Conservation (phyloP, 2,797 vertebrate genomes). For the Pangasius mekongensis region DNA sequence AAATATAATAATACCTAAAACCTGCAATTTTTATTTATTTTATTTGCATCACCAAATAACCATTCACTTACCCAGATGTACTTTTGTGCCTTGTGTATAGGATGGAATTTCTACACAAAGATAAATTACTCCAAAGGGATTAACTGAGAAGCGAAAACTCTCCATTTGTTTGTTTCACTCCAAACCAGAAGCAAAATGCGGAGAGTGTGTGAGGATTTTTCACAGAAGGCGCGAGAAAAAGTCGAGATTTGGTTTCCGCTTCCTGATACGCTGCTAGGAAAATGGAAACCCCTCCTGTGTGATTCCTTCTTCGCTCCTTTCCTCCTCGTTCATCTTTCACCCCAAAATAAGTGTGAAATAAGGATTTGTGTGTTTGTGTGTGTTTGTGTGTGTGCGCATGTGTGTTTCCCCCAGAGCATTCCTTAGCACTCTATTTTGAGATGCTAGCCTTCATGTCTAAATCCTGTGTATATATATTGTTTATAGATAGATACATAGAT, state of each 20-base stretch:
- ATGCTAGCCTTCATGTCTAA: not conserved
- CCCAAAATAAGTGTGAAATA: constrained; percentile 52
- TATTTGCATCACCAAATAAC: not conserved
- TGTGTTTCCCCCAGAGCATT: constrained; percentile 3
- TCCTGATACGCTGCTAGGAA: constrained; percentile 31
- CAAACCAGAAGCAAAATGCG: not conserved
- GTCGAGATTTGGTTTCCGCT: constrained; percentile 34
- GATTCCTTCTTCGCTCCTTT: constrained; percentile 4
- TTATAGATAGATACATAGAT: not conserved
- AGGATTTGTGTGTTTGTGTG: constrained; percentile 34
- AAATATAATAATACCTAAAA: too few relatives aligned
- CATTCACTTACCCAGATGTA: not conserved
- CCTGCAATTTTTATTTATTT: too few relatives aligned
- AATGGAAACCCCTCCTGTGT: constrained; percentile 19
- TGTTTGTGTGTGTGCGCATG: constrained; percentile 9
- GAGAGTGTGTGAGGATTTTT: not conserved
- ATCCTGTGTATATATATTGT: not conserved
- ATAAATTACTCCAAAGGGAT: too few relatives aligned
- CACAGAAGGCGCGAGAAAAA: constrained; percentile 20
- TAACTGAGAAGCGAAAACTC: too few relatives aligned
- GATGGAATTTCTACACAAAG: not conserved
- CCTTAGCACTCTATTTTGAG: constrained; percentile 3
- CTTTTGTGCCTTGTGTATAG: not conserved
- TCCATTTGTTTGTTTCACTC: not conserved
- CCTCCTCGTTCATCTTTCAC: constrained; percentile 40